Evolutionary conservation across 2,113 vertebrate genomes (phyloP), one percentile per base, ranked within the genome.

Genomic region (Centropus unirufus): DNA sequence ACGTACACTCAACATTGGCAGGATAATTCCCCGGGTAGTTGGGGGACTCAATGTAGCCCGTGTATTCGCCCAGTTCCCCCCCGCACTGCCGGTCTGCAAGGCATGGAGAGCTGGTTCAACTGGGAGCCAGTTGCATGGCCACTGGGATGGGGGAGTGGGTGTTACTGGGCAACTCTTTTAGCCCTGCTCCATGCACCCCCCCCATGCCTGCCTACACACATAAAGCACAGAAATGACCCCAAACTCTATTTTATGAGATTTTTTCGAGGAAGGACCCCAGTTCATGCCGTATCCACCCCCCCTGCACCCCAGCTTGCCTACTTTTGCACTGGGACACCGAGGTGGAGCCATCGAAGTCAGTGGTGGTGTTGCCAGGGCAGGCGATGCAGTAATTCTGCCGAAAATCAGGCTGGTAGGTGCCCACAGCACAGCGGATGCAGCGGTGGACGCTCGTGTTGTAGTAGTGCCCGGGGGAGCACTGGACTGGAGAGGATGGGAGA

Each of bases 21-120:
- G 99, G 99, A 94, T 99, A 99, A 95, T 99, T 99, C 66, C 99
- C 99, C 1, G 99, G 99, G 92, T 99, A 99, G 98, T 99, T 99
- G 76, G 99, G 99, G 51, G 99, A 99, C 98, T 99, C 99, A 32
- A 99, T 99, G 95, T 99, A 99, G 75, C 99, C 99, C 24, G 99
- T 99, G 97, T 99, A 99, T 89, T 99, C 99, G 2, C 99, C 99
- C 95, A 99, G 98, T 97, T 99, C 99, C 39, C 99, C 99, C 11
- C 99, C 99, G 39, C 99, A 99, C 89, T 99, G 99, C 72, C 99
- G 98, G 96, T 99, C 99, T 99, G 97, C 64, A 96, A 85, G 63
- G 78, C 44, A 63, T 1, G 11, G 49, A 52, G 8, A 74, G 17
- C 21, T 1, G 2, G 52, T 44, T 69, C n/a, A 47, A 2, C 29